Base-by-base conservation (phyloP, 2,797 vertebrate species). In the Amphiprion clarkii region DNA sequence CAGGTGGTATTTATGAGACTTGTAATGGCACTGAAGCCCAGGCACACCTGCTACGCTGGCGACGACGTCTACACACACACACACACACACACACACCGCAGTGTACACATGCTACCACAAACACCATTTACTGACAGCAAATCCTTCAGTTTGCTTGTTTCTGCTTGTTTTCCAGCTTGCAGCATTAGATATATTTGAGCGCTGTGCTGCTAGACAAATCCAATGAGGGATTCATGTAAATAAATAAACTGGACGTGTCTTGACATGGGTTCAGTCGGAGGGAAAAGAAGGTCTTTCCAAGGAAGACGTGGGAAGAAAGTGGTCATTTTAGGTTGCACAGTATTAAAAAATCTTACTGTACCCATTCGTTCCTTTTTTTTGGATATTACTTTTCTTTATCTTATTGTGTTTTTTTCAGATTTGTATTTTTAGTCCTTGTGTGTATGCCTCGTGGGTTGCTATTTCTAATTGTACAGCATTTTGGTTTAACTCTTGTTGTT, bases 1-100 rank as follows among this genome's bases (percentile, higher is more conserved):
- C 90, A 92, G 87, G 76, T 87, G 91, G 89, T 92, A 88, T 91
- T 92, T 92, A 91, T 91, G 88, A 85, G 87, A 88, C 70, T 75
- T 59, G 87, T 89, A 88, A 91, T 88, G 85, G 81, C 73, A 73
- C 77, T 87, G 76, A 76, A 82, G 76, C 79, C 67, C 67, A 53
- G 77, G 55, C 88, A 90, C 90, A 92, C 89, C 90, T 90, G 89
- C 88, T 82, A 77, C 55, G 33, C 79, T 66, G 60, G 46, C 72
- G 69, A 17, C 66, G 64, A 36, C 57, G 6, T 8, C 60, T 12
- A 48, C 5, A 67, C 55, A 58, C 56, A 65, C 13, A 52, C 33
- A 23, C 36, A 65, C 31, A 48, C 5, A 67, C 55, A 58, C 56
- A 65, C 13, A 52, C 33, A 23, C 36, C 36, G 36, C 36, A 39